These are phyloP conservation scores for Anthonomus grandis DNA, from an alignment of 1,140 invertebrate species.

Conservation along the genomic window DNA sequence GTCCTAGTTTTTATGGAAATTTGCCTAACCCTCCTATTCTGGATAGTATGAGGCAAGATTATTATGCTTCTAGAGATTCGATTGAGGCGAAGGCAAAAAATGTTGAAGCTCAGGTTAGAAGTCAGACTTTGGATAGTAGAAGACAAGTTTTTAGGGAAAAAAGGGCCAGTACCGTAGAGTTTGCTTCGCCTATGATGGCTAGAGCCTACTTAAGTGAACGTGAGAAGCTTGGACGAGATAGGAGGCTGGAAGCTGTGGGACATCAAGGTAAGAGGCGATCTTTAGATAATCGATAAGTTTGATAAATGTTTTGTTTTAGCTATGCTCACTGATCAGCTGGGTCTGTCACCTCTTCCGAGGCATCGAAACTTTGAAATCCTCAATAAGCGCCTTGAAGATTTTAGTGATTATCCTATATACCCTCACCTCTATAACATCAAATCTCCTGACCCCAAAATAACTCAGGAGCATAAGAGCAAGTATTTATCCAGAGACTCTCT, in stretches of 20 bases:
- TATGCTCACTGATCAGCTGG: slow-evolving; percentile 24
- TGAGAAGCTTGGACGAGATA: neutral
- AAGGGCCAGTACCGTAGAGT: slow-evolving; percentile 7
- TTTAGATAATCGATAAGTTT: neutral
- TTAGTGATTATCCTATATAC: slow-evolving; percentile 14
- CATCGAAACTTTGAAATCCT: slow-evolving; percentile 35
- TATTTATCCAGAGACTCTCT: slow-evolving; percentile 38
- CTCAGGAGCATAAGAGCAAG: slow-evolving; percentile 26
- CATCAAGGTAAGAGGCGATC: slow-evolving; percentile 8
- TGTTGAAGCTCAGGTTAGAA: neutral
- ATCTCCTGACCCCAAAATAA: neutral
- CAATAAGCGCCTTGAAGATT: slow-evolving; percentile 17
- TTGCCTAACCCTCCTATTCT: neutral
- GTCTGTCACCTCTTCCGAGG: slow-evolving; percentile 34
- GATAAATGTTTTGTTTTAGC: slow-evolving; percentile 15
- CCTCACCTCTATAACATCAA: neutral
- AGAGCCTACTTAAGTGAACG: slow-evolving; percentile 15
- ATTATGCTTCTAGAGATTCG: neutral
- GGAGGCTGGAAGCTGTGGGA: neutral
- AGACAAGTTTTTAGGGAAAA: slow-evolving; percentile 3
- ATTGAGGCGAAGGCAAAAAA: neutral
- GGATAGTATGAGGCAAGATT: neutral
- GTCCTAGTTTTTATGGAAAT: neutral
- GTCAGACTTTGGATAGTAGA: neutral
- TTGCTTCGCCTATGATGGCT: slow-evolving; percentile 15